A percentile compares a stretch with the other conserved stretches of the same genome.
Evolutionary conservation across 1,140 invertebrate species (phyloP).

Genomic region (Drosophila mauritiana): DNA sequence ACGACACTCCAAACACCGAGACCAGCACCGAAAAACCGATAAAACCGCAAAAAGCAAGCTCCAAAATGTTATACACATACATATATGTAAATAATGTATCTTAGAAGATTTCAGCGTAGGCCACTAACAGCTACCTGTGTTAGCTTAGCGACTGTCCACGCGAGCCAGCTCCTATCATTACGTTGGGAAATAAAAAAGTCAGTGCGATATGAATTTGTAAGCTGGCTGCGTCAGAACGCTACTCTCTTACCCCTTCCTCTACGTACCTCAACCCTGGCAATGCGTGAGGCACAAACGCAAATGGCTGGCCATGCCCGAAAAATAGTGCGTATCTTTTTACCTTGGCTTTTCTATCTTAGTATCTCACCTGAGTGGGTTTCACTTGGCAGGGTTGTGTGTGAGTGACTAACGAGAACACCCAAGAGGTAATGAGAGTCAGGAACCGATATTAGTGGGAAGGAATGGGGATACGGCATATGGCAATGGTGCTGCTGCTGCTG

Average conservation of each 20-base stretch:
- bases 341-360: slow-evolving; percentile 51
- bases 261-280: not conserved
- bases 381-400: slow-evolving; percentile 4
- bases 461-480: slow-evolving; percentile 20
- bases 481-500: slow-evolving; percentile 16
- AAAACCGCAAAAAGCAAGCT: slow-evolving; percentile 5
- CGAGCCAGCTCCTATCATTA: slow-evolving; percentile 35
- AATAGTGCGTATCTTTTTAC: slow-evolving; percentile 73
- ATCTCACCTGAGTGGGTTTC: slow-evolving; percentile 41
- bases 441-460: slow-evolving; percentile 2
- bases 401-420: slow-evolving; percentile 47
- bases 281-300: slow-evolving; percentile 43
- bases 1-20: too few relatives aligned
- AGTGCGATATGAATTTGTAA: slow-evolving; percentile 45
- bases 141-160: slow-evolving; percentile 19
- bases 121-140: slow-evolving; percentile 24
- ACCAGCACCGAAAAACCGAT: not conserved
- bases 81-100: slow-evolving; percentile 32
- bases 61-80: not conserved
- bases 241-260: not conserved
- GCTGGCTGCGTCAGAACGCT: slow-evolving; percentile 15
- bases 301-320: slow-evolving; percentile 46
- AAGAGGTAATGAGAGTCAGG: slow-evolving; percentile 10
- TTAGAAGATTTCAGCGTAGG: slow-evolving; percentile 16
- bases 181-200: slow-evolving; percentile 14